Evolutionary conservation across 2,888 invertebrate genomes (phyloP).

Genomic region (Cordilura impudica): DNA sequence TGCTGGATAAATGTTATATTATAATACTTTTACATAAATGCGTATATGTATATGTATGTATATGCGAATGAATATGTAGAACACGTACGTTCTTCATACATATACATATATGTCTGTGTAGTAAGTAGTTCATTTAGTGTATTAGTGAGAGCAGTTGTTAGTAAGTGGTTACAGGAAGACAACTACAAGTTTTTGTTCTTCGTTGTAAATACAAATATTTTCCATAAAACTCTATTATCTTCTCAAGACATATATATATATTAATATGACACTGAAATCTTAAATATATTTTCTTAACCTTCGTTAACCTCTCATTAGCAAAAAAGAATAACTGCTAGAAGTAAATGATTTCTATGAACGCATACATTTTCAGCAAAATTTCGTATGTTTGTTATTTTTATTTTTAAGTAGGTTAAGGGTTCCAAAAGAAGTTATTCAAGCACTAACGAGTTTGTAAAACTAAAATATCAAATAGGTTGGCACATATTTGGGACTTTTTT

Average conservation of each 20-base stretch:
- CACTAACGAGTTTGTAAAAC: background rate
- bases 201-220: conserved; percentile 1
- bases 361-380: conserved; percentile 16
- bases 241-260: background rate
- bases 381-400: background rate
- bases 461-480: background rate
- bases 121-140: conserved; percentile 9
- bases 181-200: conserved; percentile 10
- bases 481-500: background rate
- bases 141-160: background rate
- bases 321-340: conserved; percentile 13
- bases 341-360: conserved; percentile 4
- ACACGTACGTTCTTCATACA: background rate
- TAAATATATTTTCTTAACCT: conserved; percentile 29
- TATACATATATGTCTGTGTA: background rate
- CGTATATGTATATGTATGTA: background rate
- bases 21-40: conserved; percentile 26
- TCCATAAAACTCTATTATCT: conserved; percentile 25
- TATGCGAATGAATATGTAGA: background rate
- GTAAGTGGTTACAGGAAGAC: background rate
- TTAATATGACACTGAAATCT: conserved; percentile 28
- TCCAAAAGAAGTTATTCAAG: conserved; percentile 9
- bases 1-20: conserved; percentile 16
- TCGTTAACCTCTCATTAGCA: conserved; percentile 24
- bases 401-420: conserved; percentile 8